These are phyloP conservation scores for Bombus waltoni DNA, from an alignment of 1,140 invertebrate species.

Conservation along the genomic window DNA sequence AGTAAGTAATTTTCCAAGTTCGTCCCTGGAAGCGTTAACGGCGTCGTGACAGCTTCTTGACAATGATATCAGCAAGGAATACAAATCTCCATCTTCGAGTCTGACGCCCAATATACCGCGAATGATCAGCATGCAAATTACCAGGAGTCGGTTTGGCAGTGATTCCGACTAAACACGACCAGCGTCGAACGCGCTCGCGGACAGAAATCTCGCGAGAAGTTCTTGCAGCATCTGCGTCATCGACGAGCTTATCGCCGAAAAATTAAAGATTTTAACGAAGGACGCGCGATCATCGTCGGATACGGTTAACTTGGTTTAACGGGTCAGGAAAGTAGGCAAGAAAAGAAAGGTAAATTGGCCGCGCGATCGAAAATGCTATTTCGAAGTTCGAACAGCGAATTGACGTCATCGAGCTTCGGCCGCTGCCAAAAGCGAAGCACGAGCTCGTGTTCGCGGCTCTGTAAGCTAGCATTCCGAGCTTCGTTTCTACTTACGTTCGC, in stretches of 20 bases:
- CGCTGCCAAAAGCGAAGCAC: constrained; percentile 16
- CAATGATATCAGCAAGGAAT: too few relatives aligned
- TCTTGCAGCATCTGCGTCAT: not conserved
- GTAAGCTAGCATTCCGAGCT: not conserved
- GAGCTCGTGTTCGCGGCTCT: not conserved
- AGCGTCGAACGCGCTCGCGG: not conserved
- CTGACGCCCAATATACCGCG: not conserved
- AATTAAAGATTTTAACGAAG: not conserved
- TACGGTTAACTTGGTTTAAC: too few relatives aligned
- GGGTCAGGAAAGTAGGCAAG: not conserved
- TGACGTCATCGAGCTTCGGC: not conserved
- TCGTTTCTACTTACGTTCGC: not conserved
- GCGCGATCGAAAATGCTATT: not conserved
- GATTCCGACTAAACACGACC: not conserved
- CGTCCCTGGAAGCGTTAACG: too few relatives aligned
- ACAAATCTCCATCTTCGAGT: too few relatives aligned
- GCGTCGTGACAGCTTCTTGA: too few relatives aligned
- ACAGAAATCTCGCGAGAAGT: not conserved
- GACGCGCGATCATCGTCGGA: not conserved
- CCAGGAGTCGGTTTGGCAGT: not conserved
- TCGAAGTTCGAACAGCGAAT: constrained; percentile 1
- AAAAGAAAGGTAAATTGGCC: not conserved
- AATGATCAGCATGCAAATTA: not conserved
- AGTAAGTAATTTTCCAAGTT: too few relatives aligned
- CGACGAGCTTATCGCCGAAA: not conserved